These are phyloP conservation scores for Sebastes melanostomus DNA, from an alignment of 2,797 vertebrate species.

Conservation along the genomic window DNA sequence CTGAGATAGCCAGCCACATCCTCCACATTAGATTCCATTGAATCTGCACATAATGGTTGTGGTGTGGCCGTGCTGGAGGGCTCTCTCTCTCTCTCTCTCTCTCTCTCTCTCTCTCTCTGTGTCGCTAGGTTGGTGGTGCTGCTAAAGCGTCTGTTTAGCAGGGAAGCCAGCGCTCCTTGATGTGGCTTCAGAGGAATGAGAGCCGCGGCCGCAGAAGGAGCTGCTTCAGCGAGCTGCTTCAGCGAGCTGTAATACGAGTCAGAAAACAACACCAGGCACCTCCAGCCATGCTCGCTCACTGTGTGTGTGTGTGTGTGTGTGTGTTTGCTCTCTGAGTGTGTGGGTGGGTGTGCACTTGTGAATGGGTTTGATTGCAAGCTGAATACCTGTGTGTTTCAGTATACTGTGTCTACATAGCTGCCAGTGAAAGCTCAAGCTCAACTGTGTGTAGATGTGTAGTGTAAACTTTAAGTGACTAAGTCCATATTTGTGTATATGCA, in stretches of 20 bases:
- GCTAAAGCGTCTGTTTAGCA: constrained; percentile 62
- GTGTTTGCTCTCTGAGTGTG: neutral
- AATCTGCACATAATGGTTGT: constrained; percentile 62
- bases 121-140: constrained; percentile 52
- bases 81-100: constrained; percentile 2
- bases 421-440: neutral
- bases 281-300: constrained; percentile 50
- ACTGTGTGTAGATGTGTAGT: neutral
- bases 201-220: constrained; percentile 59
- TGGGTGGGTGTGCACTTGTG: neutral
- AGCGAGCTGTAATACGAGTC: constrained; percentile 63
- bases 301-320: neutral
- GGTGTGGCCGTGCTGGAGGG: constrained; percentile 46
- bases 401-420: neutral
- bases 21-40: constrained; percentile 62
- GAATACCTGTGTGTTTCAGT: neutral
- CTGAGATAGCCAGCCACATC: constrained; percentile 67
- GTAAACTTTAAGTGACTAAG: neutral
- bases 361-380: neutral
- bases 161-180: constrained; percentile 74
- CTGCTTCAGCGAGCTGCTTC: constrained; percentile 45
- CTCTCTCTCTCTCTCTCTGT: neutral
- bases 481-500: neutral
- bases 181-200: constrained; percentile 78
- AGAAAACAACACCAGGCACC: constrained; percentile 67